phyloP scores from a whole-genome alignment of 1,140 invertebrate genomes.

The Anagrus nilaparvatae region DNA sequence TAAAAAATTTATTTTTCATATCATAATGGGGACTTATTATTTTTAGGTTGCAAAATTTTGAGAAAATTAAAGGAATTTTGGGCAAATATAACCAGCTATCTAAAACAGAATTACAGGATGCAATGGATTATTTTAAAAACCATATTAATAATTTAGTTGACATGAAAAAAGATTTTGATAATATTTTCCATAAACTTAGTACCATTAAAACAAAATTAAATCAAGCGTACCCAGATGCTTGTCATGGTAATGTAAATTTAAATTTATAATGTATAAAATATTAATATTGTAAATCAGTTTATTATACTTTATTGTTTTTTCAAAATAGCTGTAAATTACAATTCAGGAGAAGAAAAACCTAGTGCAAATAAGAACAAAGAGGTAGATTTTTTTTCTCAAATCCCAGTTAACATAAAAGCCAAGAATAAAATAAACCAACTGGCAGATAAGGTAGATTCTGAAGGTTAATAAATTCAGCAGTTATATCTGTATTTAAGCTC shows the following conservation, averaged over 20 bases:
- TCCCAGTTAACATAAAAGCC: constrained; percentile 24
- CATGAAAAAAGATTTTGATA: constrained; percentile 68
- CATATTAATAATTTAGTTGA: constrained; percentile 72
- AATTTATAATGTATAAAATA: neutral
- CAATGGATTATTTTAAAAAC: constrained; percentile 77
- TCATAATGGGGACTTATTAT: constrained; percentile 6
- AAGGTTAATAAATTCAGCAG: too few species aligned
- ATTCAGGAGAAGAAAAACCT: constrained; percentile 50
- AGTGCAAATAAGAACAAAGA: constrained; percentile 32
- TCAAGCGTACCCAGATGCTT: constrained; percentile 80
- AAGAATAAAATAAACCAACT: constrained; percentile 22
- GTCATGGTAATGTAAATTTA: constrained; percentile 41
- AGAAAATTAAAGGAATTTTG: constrained; percentile 96
- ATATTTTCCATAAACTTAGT: constrained; percentile 66
- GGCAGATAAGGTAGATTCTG: too few species aligned
- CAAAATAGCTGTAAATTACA: constrained; percentile 47
- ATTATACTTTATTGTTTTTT: neutral
- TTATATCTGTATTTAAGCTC: too few species aligned
- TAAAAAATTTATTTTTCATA: neutral
- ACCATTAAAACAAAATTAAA: constrained; percentile 72
- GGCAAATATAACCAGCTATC: constrained; percentile 89
- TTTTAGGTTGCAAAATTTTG: constrained; percentile 84
- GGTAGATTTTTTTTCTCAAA: constrained; percentile 30
- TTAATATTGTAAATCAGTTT: neutral
- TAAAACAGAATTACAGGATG: constrained; percentile 65